These are phyloP conservation scores for Drosophila maculinotata DNA, from an alignment of 2,888 invertebrate genomes.

Conservation along the genomic window DNA sequence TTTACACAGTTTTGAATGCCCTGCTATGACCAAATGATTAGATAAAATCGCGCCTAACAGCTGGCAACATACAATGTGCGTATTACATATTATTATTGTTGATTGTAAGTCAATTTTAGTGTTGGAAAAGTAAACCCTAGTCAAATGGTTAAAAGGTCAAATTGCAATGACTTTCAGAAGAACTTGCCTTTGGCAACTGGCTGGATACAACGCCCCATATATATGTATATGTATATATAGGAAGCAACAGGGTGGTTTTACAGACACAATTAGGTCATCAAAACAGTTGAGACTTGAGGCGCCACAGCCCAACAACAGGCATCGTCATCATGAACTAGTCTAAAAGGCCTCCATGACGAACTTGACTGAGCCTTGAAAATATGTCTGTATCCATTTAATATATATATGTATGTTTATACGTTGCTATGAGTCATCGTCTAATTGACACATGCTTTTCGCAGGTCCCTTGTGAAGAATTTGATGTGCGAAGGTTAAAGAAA, in stretches of 20 bases:
- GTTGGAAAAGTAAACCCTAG: slow-evolving; percentile 1
- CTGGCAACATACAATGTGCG: slow-evolving; percentile 33
- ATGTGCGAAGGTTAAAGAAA: slow-evolving; percentile 5
- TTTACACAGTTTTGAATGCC: slow-evolving; percentile 32
- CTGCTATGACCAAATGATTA: slow-evolving; percentile 39
- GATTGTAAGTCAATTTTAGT: slow-evolving; percentile 11
- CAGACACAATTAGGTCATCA: slow-evolving; percentile 55
- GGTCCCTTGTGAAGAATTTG: slow-evolving; percentile 13
- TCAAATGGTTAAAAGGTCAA: slow-evolving; percentile 21
- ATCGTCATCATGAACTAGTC: slow-evolving; percentile 28
- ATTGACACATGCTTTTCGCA: slow-evolving; percentile 17
- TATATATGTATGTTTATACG: neutral
- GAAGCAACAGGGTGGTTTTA: slow-evolving; percentile 49
- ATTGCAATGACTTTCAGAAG: neutral
- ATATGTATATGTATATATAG: neutral
- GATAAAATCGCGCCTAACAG: slow-evolving; percentile 55
- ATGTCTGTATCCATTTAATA: neutral
- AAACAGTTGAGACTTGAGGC: slow-evolving; percentile 46
- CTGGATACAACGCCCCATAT: neutral
- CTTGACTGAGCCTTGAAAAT: slow-evolving; percentile 7
- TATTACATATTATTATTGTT: slow-evolving; percentile 15
- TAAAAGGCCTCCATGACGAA: slow-evolving; percentile 17
- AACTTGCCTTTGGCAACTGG: neutral
- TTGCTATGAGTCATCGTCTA: slow-evolving; percentile 38
- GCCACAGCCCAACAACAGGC: slow-evolving; percentile 50